phyloP scores from a whole-genome alignment of 2,888 invertebrate species.

The Sicus ferrugineus region DNA sequence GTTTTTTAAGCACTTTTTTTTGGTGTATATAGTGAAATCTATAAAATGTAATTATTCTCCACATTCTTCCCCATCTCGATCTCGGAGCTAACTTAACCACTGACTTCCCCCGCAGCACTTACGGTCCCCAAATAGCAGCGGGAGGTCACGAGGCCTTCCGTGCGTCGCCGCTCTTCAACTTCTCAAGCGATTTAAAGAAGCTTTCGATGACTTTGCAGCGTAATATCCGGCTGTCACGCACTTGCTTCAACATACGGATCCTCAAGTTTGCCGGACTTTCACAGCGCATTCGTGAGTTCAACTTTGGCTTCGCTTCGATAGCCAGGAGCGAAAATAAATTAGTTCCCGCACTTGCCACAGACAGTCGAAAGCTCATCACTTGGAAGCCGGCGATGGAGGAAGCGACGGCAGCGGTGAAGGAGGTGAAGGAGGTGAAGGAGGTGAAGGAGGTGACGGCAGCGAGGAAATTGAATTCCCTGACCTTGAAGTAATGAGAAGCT shows the following conservation, averaged over 20 bases:
- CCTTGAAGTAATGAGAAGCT: too few species aligned
- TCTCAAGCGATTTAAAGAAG: constrained; percentile 28
- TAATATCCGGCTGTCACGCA: too few species aligned
- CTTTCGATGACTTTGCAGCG: constrained; percentile 22
- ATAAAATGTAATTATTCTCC: too few species aligned
- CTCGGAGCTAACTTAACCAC: neutral
- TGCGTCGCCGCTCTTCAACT: neutral
- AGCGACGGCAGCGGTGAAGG: neutral
- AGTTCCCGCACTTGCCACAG: neutral
- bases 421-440: neutral
- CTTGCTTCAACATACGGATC: neutral
- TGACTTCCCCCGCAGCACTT: neutral
- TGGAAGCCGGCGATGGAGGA: neutral
- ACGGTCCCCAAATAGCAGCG: too few species aligned
- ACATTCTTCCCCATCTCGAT: neutral
- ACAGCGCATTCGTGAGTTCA: neutral
- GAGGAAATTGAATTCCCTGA: neutral
- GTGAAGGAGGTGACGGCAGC: neutral
- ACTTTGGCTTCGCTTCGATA: neutral
- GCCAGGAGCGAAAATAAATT: constrained; percentile 18
- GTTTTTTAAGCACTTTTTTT: neutral
- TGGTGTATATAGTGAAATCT: too few species aligned
- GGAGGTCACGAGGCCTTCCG: too few species aligned
- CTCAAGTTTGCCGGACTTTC: constrained; percentile 13
- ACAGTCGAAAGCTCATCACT: constrained; percentile 6